Evolutionary conservation across 2,888 invertebrate genomes (phyloP).

Genomic region (Napeogenes sylphis): DNA sequence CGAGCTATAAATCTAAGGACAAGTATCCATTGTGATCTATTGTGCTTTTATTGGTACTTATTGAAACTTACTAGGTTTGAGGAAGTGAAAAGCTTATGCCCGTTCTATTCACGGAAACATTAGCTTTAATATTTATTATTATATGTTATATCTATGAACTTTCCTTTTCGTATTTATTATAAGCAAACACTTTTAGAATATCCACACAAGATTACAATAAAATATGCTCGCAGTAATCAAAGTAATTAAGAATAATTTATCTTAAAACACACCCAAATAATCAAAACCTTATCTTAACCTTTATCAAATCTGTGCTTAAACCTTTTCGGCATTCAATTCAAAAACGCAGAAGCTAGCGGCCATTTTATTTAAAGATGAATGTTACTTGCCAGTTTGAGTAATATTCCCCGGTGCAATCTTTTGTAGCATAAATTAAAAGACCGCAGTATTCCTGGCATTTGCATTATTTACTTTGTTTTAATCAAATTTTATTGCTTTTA

Average conservation of each 20-base stretch:
- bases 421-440: conserved; percentile 39
- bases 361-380: conserved; percentile 41
- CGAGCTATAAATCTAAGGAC: conserved; percentile 68
- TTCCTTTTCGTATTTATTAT: too few species aligned
- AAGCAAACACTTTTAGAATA: too few species aligned
- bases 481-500: conserved; percentile 31
- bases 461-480: conserved; percentile 36
- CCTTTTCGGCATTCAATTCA: neutral
- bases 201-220: too few species aligned
- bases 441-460: conserved; percentile 34
- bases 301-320: neutral
- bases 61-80: conserved; percentile 33
- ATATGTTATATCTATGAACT: too few species aligned
- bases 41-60: conserved; percentile 45
- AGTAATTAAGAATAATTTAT: neutral
- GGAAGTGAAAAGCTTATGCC: neutral
- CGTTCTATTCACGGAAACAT: neutral
- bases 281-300: neutral
- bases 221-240: neutral
- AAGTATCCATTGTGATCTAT: conserved; percentile 57
- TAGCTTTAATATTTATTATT: too few species aligned
- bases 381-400: conserved; percentile 43
- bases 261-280: neutral
- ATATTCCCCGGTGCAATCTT: conserved; percentile 33
- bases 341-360: conserved; percentile 9